Evolutionary conservation across 2,888 invertebrate species (phyloP).

Genomic region (Leucoptera coffeella): DNA sequence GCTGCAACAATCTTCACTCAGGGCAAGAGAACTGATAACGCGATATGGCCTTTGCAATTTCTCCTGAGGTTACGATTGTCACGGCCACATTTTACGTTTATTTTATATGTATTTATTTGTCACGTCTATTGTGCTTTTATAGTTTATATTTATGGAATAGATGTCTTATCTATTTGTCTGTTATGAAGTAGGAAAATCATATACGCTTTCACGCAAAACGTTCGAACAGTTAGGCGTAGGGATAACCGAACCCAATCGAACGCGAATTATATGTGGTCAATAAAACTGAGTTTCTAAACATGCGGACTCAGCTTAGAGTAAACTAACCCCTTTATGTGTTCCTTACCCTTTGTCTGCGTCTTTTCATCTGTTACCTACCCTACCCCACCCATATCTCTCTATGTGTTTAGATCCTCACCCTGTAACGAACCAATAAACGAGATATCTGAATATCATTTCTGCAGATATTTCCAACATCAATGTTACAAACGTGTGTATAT

Average conservation of each 20-base stretch:
- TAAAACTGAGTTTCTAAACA: slow-evolving; percentile 47
- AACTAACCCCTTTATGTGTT: slow-evolving; percentile 57
- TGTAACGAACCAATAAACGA: slow-evolving; percentile 46
- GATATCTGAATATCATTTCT: slow-evolving; percentile 45
- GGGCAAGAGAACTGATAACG: too few species aligned
- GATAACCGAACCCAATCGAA: slow-evolving; percentile 31
- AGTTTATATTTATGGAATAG: slow-evolving; percentile 37
- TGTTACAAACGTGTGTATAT: too few species aligned
- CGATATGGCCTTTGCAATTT: too few species aligned
- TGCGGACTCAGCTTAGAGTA: slow-evolving; percentile 52
- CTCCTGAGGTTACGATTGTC: too few species aligned
- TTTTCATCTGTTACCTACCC: slow-evolving; percentile 64
- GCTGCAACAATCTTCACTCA: slow-evolving; percentile 30
- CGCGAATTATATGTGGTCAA: slow-evolving; percentile 40
- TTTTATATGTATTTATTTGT: slow-evolving; percentile 48
- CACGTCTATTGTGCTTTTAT: slow-evolving; percentile 52
- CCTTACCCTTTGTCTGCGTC: slow-evolving; percentile 75
- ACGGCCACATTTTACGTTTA: slow-evolving; percentile 38
- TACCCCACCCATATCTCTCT: slow-evolving; percentile 50
- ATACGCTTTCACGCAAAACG: slow-evolving; percentile 54
- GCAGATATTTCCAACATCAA: too few species aligned
- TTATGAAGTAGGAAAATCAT: slow-evolving; percentile 50
- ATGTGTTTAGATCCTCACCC: slow-evolving; percentile 52
- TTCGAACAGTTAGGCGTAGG: slow-evolving; percentile 37
- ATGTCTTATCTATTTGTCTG: slow-evolving; percentile 14